Conservation (phyloP, 2,888 invertebrate species). For the Horisme vitalbata region DNA sequence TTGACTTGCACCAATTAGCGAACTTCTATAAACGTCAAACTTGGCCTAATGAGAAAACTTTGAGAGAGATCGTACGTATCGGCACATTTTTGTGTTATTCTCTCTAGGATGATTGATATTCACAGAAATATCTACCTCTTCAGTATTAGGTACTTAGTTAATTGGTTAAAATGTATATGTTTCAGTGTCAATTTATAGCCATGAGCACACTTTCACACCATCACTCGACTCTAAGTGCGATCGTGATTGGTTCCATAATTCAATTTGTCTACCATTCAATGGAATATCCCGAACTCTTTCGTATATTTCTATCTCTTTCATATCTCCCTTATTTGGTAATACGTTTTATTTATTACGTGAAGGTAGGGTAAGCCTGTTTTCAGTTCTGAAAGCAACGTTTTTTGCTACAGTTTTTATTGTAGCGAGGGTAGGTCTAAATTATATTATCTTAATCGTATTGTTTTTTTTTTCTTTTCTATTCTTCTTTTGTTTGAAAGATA, state of each 20-base stretch:
- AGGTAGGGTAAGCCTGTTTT: constrained; percentile 20
- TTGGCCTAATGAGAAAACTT: constrained; percentile 54
- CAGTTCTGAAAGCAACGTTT: constrained; percentile 23
- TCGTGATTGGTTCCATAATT: constrained; percentile 53
- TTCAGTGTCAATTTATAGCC: neutral
- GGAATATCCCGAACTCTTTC: constrained; percentile 32
- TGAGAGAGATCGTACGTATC: constrained; percentile 33
- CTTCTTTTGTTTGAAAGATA: neutral
- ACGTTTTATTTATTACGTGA: constrained; percentile 37
- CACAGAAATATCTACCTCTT: no score
- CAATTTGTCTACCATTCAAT: constrained; percentile 41
- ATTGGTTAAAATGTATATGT: no score
- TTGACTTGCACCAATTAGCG: constrained; percentile 47
- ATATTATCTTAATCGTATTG: no score
- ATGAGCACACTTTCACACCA: constrained; percentile 16
- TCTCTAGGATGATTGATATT: no score
- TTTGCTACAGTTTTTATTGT: constrained; percentile 20
- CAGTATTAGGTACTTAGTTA: no score
- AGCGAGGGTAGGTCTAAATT: constrained; percentile 14
- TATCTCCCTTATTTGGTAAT: constrained; percentile 35
- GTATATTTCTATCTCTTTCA: constrained; percentile 26
- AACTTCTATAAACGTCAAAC: constrained; percentile 43
- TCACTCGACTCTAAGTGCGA: constrained; percentile 23
- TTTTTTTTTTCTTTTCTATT: neutral
- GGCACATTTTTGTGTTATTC: constrained; percentile 40